These are phyloP conservation scores for Zelleria hepariella DNA, from an alignment of 2,888 invertebrate genomes.

Conservation along the genomic window DNA sequence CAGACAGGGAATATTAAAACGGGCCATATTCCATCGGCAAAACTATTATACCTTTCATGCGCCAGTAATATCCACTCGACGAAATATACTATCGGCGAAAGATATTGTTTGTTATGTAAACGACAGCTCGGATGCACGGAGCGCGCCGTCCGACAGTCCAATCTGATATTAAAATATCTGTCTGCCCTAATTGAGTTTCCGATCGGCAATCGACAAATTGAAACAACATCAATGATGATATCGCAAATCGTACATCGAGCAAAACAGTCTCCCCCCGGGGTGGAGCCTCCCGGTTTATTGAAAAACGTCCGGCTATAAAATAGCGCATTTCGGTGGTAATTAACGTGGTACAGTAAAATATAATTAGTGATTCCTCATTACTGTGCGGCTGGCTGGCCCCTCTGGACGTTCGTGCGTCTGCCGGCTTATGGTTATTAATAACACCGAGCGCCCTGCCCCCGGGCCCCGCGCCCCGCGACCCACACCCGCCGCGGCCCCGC, in stretches of 20 bases:
- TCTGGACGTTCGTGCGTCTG: conserved; percentile 73
- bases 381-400: conserved; percentile 62
- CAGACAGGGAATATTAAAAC: conserved; percentile 60
- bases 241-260: not conserved
- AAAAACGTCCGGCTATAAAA: conserved; percentile 1
- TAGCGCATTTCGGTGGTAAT: not conserved
- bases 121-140: not conserved
- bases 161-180: not conserved
- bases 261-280: not conserved
- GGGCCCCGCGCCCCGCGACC: conserved; percentile 27
- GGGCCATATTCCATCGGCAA: conserved; percentile 32
- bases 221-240: not conserved
- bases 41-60: conserved; percentile 46
- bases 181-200: conserved; percentile 1
- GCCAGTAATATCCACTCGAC: conserved; percentile 14
- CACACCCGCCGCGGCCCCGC: conserved; percentile 34
- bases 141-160: not conserved
- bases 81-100: conserved; percentile 3
- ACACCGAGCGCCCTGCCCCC: conserved; percentile 41
- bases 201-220: conserved; percentile 1
- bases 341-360: conserved; percentile 50
- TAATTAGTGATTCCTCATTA: conserved; percentile 73
- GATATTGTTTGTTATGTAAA: conserved; percentile 4
- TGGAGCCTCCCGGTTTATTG: conserved; percentile 5
- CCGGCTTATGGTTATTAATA: conserved; percentile 73